phyloP scores from a whole-genome alignment of 2,797 vertebrate genomes.

The Danio albolineatus region DNA sequence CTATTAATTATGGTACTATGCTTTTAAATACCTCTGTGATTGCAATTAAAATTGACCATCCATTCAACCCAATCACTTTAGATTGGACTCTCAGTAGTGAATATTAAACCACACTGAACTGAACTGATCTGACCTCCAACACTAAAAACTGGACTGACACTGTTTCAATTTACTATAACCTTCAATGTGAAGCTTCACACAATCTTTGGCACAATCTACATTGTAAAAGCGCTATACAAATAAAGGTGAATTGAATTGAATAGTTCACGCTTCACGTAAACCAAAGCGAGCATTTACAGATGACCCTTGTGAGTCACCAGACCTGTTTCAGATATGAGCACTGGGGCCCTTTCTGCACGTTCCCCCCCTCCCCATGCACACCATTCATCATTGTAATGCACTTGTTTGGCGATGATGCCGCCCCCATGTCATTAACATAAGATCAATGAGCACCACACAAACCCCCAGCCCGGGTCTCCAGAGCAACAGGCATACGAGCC shows the following conservation, averaged over 20 bases:
- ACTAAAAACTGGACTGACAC: no score
- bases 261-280: conserved; percentile 57
- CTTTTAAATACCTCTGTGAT: background rate
- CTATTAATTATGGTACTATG: no score
- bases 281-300: conserved; percentile 64
- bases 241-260: no score
- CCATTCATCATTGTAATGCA: conserved; percentile 44
- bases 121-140: no score
- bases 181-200: no score
- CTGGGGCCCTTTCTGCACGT: conserved; percentile 36
- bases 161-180: no score
- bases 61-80: conserved; percentile 62
- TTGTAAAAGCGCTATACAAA: no score
- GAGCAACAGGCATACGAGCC: conserved; percentile 70
- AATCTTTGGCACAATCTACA: no score
- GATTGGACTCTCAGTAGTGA: no score
- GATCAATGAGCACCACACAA: conserved; percentile 72
- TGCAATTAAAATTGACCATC: conserved; percentile 74
- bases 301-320: conserved; percentile 57
- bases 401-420: conserved; percentile 45
- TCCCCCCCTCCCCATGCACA: background rate
- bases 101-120: no score
- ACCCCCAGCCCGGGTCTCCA: conserved; percentile 68
- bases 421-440: conserved; percentile 68
- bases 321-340: conserved; percentile 34